Conservation (phyloP, 1,140 invertebrate genomes). For the Tribolium castaneum region DNA sequence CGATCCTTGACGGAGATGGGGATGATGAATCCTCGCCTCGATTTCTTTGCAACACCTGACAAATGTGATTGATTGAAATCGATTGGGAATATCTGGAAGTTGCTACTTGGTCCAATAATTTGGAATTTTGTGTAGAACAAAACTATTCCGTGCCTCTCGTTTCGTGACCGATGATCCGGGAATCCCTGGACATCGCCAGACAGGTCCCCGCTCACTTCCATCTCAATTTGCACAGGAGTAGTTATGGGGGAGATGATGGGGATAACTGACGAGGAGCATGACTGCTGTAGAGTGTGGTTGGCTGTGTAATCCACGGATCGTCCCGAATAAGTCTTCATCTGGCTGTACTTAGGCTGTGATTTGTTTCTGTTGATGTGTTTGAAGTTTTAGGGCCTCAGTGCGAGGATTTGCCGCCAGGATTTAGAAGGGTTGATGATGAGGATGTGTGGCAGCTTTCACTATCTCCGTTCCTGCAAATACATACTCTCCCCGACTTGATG, state of each 20-base stretch:
- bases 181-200: conserved; percentile 38
- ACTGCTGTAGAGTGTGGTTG: conserved; percentile 19
- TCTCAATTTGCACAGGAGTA: conserved; percentile 40
- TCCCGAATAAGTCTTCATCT: conserved; percentile 59
- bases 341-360: conserved; percentile 57
- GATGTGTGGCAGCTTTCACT: conserved; percentile 53
- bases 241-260: conserved; percentile 33
- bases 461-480: conserved; percentile 20
- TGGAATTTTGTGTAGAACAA: background rate
- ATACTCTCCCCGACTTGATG: conserved; percentile 17
- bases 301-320: conserved; percentile 51
- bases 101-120: background rate
- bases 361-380: conserved; percentile 61
- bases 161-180: conserved; percentile 27
- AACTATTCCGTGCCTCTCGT: background rate
- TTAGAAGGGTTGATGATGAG: conserved; percentile 56
- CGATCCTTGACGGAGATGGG: conserved; percentile 54
- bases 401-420: conserved; percentile 52
- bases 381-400: conserved; percentile 56
- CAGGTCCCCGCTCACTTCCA: conserved; percentile 38
- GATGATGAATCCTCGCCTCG: conserved; percentile 43
- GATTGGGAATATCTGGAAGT: conserved; percentile 52
- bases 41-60: conserved; percentile 55
- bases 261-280: conserved; percentile 39
- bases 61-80: conserved; percentile 61